Conservation (phyloP, 2,113 vertebrate species). For the Dasyornis broadbenti region DNA sequence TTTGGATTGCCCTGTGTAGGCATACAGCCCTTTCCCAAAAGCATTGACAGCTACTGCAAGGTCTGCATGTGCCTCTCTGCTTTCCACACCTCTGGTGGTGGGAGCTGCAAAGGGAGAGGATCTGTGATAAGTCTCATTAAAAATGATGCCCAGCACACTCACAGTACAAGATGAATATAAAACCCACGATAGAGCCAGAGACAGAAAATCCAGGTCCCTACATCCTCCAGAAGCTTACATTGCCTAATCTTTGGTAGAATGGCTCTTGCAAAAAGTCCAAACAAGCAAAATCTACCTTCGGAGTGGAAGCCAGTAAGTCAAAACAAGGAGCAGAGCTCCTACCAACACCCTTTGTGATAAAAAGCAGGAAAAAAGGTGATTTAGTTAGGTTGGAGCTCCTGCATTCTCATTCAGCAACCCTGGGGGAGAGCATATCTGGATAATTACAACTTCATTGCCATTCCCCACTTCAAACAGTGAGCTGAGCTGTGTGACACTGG, state of each 20-base stretch:
- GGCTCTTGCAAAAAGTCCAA: not conserved
- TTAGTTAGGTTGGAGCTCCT: not conserved
- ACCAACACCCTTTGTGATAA: not conserved
- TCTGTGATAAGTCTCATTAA: not conserved
- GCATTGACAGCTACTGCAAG: not conserved
- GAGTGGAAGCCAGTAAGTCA: not conserved
- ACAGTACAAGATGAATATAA: rapidly evolving
- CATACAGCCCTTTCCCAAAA: not conserved
- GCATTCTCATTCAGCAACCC: not conserved
- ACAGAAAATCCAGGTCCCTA: not conserved
- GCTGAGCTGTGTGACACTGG: not conserved
- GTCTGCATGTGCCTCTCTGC: not conserved
- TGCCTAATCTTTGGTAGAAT: not conserved
- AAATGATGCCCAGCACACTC: not conserved
- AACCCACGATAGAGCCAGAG: not conserved
- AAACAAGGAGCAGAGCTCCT: not conserved
- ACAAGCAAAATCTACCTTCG: not conserved
- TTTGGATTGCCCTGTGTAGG: not conserved
- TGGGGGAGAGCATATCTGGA: not conserved
- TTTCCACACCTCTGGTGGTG: not conserved
- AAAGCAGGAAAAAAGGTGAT: not conserved
- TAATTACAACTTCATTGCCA: not conserved
- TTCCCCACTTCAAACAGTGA: not conserved
- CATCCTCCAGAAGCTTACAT: not conserved
- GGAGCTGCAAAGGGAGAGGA: not conserved